Conservation (phyloP, 2,113 vertebrate species). For the Oreotrochilus melanogaster region DNA sequence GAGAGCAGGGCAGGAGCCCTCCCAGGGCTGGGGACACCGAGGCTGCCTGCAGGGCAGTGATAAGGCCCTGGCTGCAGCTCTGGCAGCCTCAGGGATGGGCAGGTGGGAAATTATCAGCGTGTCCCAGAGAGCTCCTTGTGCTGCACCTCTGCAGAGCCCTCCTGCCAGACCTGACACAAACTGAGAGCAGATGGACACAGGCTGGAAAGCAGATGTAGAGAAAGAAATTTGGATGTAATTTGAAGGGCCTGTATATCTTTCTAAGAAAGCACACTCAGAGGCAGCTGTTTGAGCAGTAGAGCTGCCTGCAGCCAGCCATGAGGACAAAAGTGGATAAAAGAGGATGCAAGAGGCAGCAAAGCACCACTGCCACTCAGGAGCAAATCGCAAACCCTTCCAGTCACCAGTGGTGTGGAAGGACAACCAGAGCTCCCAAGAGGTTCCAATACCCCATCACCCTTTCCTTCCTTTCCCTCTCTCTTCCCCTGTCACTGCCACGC, state of each 20-base stretch:
- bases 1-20: neutral
- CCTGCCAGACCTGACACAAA: accelerated
- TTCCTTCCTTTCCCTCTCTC: neutral
- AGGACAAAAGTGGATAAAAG: neutral
- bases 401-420: neutral
- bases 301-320: neutral
- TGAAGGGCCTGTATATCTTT: neutral
- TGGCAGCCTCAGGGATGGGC: neutral
- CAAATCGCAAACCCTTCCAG: neutral
- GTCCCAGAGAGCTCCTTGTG: accelerated
- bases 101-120: accelerated
- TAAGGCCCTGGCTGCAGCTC: accelerated
- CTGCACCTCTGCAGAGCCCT: neutral
- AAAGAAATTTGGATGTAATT: neutral
- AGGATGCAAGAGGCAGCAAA: neutral
- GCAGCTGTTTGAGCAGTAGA: neutral
- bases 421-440: neutral
- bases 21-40: accelerated
- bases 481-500: neutral
- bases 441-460: neutral
- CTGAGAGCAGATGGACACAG: neutral
- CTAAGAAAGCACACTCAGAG: neutral
- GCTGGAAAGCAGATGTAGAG: slow-evolving; percentile 2
- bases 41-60: neutral
- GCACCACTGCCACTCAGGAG: neutral